phyloP scores from a whole-genome alignment of 2,888 invertebrate species.

The Sinhomidia bicolor region DNA sequence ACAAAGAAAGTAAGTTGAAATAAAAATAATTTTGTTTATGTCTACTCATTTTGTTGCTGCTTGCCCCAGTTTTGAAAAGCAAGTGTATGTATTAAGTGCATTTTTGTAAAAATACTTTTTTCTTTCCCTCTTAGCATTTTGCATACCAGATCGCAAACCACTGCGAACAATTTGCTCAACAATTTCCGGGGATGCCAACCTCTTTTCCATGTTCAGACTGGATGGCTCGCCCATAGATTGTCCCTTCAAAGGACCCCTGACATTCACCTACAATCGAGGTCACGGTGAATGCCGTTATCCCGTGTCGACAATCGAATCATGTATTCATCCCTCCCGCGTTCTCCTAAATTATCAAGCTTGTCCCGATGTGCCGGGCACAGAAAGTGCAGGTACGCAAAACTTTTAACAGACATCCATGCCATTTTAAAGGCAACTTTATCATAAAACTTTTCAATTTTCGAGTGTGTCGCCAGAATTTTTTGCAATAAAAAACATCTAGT shows the following conservation, averaged over 20 bases:
- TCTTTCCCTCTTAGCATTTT: conserved; percentile 69
- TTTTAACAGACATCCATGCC: not conserved
- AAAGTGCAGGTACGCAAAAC: conserved; percentile 90
- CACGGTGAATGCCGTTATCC: conserved; percentile 95
- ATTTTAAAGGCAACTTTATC: not conserved
- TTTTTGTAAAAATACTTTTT: not conserved
- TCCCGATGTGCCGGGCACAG: conserved; percentile 94
- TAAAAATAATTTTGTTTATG: not conserved
- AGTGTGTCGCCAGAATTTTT: not conserved
- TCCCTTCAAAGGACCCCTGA: conserved; percentile 93
- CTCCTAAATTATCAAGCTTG: conserved; percentile 96
- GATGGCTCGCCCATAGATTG: conserved; percentile 94
- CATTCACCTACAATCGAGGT: conserved; percentile 95
- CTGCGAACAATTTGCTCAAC: conserved; percentile 75
- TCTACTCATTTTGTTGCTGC: not conserved
- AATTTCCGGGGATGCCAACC: conserved; percentile 88
- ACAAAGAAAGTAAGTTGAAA: conserved; percentile 97
- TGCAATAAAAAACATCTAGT: conserved; percentile 30
- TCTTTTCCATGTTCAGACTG: conserved; percentile 94
- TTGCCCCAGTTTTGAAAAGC: too few relatives aligned
- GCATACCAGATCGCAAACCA: conserved; percentile 71
- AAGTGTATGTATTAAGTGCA: not conserved
- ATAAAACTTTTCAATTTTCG: conserved; percentile 7
- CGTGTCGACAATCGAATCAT: conserved; percentile 94
- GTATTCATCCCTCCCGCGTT: conserved; percentile 94